Evolutionary conservation across 2,797 vertebrate genomes (phyloP), one percentile per base, ranked within the genome.

Genomic region (Sebastes kiyomatsui): DNA sequence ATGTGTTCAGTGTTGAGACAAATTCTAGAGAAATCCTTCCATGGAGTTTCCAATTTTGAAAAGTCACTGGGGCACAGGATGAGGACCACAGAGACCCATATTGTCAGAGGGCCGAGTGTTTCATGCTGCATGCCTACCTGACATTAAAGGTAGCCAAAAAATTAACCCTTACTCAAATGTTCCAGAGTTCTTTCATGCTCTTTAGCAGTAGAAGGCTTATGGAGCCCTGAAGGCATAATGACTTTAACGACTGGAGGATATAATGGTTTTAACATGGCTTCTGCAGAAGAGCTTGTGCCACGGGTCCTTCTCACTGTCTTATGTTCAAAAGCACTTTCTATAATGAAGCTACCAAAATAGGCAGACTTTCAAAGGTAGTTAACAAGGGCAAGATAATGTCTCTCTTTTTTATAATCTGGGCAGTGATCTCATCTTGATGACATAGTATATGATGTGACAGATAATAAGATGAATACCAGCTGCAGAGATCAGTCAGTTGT

Each of bases 231-330:
- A 89, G 87, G 78, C 83, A 85, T 93, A 93, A 94, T 94, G 93
- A 93, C 89, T 93, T 79, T 91, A 94, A 94, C 69, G 80, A 94
- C 90, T 93, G 92, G 73, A 73, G 88, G 85, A 89, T 84, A 83
- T 94, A 94, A 95, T 94, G 90, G 85, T 81, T 96, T 95, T 94
- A 92, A 90, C 94, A 95, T 94, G 88, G 84, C 76, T 77, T 83
- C 83, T 88, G 90, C 87, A 87, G 87, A 89, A 87, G 75, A 87
- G 75, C 75, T 84, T 87, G 78, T 75, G 75, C 80, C 77, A 75
- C 68, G 60, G 67, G 62, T 75, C 84, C 80, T 77, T 92, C 88
- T 88, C 77, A 77, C 83, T 90, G 90, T 91, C 86, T 90, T 77
- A 55, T 82, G 83, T 93, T 95, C 79, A 87, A 93, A 94, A 88